phyloP scores from a whole-genome alignment of 2,888 invertebrate genomes.

The Stenoptilia bipunctidactyla region DNA sequence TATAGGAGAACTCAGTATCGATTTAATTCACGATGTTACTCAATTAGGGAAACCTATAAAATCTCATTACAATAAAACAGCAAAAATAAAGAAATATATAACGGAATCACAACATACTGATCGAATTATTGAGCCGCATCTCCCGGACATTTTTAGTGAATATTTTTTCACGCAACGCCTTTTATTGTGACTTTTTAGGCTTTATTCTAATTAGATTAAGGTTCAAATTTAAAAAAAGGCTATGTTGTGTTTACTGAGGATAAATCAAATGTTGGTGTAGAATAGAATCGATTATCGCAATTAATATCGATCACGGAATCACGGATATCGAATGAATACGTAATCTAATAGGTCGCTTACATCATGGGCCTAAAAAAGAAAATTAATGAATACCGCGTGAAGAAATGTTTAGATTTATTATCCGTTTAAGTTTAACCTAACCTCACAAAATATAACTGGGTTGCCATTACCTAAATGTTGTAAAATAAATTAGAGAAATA shows the following conservation, averaged over 20 bases:
- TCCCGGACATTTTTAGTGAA: conserved; percentile 33
- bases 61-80: neutral
- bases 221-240: conserved; percentile 11
- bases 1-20: too few species aligned
- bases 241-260: conserved; percentile 23
- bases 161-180: neutral
- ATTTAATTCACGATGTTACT: too few species aligned
- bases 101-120: conserved; percentile 27
- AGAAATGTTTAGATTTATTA: too few species aligned
- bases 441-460: too few species aligned
- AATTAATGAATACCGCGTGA: neutral
- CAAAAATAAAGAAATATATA: conserved; percentile 1
- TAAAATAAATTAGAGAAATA: too few species aligned
- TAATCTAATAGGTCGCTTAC: neutral
- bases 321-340: conserved; percentile 10
- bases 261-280: conserved; percentile 33
- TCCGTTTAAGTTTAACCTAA: too few species aligned
- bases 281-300: conserved; percentile 37
- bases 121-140: conserved; percentile 56
- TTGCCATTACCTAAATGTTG: too few species aligned
- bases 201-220: conserved; percentile 16
- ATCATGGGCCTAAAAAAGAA: neutral
- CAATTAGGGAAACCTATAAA: too few species aligned
- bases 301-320: conserved; percentile 19
- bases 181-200: conserved; percentile 1